phyloP scores from a whole-genome alignment of 2,888 invertebrate species.

The Meta bourneti region DNA sequence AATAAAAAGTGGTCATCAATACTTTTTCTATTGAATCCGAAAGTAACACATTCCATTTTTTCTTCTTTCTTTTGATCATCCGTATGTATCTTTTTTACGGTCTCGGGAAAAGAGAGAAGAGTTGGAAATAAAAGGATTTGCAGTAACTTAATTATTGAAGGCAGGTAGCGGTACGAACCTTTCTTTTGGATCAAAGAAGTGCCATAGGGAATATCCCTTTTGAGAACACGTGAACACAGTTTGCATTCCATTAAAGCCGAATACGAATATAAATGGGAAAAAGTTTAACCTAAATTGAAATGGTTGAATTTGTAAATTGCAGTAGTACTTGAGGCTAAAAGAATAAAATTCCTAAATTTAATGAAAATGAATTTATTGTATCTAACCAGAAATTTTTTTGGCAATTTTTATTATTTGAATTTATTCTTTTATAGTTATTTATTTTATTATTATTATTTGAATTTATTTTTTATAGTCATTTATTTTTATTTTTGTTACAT shows the following conservation, averaged over 20 bases:
- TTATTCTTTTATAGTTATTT: too few species aligned
- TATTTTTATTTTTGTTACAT: too few species aligned
- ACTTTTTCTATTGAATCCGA: neutral
- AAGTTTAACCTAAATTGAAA: neutral
- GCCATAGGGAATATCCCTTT: neutral
- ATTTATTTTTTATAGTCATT: too few species aligned
- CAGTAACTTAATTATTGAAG: constrained; percentile 17
- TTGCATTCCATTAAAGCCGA: neutral
- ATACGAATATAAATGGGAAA: neutral
- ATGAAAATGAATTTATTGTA: too few species aligned
- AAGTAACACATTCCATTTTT: neutral
- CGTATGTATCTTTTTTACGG: neutral
- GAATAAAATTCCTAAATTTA: too few species aligned
- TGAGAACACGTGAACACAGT: neutral
- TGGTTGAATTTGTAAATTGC: too few species aligned
- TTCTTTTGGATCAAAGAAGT: neutral
- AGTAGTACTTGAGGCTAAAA: too few species aligned
- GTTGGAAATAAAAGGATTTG: neutral
- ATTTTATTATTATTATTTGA: too few species aligned
- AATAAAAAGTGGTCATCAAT: neutral
- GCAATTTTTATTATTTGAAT: too few species aligned
- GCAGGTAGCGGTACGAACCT: neutral
- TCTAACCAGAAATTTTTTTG: too few species aligned
- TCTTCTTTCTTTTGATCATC: neutral
- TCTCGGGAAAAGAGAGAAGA: constrained; percentile 1